phyloP scores from a whole-genome alignment of 2,888 invertebrate species.

The Lochmaea capreae region DNA sequence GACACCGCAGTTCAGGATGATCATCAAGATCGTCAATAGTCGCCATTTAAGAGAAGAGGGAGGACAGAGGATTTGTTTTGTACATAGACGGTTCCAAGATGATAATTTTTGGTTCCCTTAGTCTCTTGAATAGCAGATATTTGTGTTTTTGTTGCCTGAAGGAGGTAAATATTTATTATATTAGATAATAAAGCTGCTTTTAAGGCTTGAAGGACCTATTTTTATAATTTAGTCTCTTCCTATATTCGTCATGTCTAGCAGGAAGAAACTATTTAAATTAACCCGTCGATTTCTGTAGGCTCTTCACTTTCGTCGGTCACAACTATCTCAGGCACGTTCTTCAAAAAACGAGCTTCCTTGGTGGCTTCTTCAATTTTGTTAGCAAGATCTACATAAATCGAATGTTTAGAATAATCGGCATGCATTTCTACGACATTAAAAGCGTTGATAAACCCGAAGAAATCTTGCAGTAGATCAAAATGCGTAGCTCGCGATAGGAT shows the following conservation, averaged over 20 bases:
- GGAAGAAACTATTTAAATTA: slow-evolving; percentile 38
- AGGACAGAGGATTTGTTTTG: no score
- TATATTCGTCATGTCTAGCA: background rate
- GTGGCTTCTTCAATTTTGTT: slow-evolving; percentile 46
- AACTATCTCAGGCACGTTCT: slow-evolving; percentile 49
- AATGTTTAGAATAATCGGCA: slow-evolving; percentile 38
- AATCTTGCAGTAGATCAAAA: slow-evolving; percentile 51
- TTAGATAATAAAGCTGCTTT: background rate
- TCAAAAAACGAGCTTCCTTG: slow-evolving; percentile 45
- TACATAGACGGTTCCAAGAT: no score
- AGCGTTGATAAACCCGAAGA: slow-evolving; percentile 45
- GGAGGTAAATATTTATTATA: background rate
- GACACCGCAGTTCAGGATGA: no score
- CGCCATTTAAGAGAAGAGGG: no score
- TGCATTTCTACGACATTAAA: slow-evolving; percentile 42
- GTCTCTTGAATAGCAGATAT: no score
- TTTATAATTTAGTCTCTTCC: background rate
- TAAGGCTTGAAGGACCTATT: no score
- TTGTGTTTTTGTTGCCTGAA: no score
- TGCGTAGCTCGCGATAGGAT: slow-evolving; percentile 43
- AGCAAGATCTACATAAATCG: slow-evolving; percentile 43
- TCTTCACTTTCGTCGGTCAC: slow-evolving; percentile 50
- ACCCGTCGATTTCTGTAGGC: slow-evolving; percentile 46
- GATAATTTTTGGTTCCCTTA: no score
- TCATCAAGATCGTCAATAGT: no score